phyloP scores from a whole-genome alignment of 2,888 invertebrate genomes.

The Pammene fasciana region DNA sequence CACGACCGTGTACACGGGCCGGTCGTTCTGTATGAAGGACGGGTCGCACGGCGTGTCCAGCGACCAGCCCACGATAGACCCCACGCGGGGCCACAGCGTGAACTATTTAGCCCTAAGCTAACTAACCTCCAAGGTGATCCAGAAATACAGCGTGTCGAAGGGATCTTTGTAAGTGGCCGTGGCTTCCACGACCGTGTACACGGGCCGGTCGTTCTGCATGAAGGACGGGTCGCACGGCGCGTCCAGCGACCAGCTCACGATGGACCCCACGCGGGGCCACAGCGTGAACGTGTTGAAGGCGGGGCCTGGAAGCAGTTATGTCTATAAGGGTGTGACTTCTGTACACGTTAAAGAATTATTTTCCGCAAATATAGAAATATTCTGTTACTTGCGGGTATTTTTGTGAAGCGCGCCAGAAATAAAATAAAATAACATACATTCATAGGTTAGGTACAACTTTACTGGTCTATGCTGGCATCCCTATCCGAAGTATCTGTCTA shows the following conservation, averaged over 20 bases:
- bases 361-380: too few species aligned
- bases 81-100: slow-evolving; percentile 29
- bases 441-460: too few species aligned
- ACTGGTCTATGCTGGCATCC: too few species aligned
- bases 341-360: too few species aligned
- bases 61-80: slow-evolving; percentile 58
- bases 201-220: slow-evolving; percentile 51
- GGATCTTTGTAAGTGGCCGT: slow-evolving; percentile 54
- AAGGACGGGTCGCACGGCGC: slow-evolving; percentile 46
- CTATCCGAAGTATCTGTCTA: too few species aligned
- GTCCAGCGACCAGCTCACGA: slow-evolving; percentile 59
- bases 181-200: slow-evolving; percentile 62
- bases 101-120: background rate
- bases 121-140: slow-evolving; percentile 58
- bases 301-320: slow-evolving; percentile 54
- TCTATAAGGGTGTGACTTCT: too few species aligned
- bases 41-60: slow-evolving; percentile 47
- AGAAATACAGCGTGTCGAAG: slow-evolving; percentile 50
- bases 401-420: too few species aligned
- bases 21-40: slow-evolving; percentile 44
- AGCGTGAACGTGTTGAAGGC: slow-evolving; percentile 66
- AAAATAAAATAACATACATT: too few species aligned
- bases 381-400: too few species aligned
- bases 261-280: slow-evolving; percentile 54
- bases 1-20: slow-evolving; percentile 62